phyloP scores from a whole-genome alignment of 2,113 vertebrate genomes.

The Dolichallabes microphthalmus region DNA sequence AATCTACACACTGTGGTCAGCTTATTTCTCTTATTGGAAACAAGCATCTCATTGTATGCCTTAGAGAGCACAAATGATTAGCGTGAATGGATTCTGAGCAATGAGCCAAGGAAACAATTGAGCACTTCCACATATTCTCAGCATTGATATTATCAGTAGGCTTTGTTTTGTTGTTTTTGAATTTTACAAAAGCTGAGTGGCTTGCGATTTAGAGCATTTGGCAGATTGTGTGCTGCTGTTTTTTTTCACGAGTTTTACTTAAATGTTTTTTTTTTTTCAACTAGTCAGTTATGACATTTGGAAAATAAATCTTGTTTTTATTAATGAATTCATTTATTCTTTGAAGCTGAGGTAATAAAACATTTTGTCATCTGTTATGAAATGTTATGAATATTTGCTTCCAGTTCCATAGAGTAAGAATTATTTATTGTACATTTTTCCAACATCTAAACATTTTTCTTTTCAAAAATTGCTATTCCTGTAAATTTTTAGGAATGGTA shows the following conservation, averaged over 20 bases:
- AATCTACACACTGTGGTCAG: conserved; percentile 1
- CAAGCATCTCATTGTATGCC: background rate
- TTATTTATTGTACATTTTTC: background rate
- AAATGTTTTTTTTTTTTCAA: background rate
- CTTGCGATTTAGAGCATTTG: background rate
- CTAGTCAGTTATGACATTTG: background rate
- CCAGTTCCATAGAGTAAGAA: too few species aligned
- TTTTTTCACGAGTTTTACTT: background rate
- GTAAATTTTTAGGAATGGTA: background rate
- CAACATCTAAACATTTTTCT: background rate
- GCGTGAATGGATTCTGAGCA: conserved; percentile 18
- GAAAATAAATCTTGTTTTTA: background rate
- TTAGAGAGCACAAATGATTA: background rate
- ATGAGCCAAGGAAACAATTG: conserved; percentile 18
- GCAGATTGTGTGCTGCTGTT: background rate
- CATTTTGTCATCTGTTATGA: background rate
- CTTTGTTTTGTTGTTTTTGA: conserved; percentile 14
- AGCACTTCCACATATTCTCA: background rate
- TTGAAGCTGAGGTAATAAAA: background rate
- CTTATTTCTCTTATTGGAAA: conserved; percentile 7
- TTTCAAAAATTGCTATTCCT: background rate
- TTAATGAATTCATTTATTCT: background rate
- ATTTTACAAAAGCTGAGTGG: conserved; percentile 9
- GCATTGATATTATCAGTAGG: background rate
- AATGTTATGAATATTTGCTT: background rate